Base-by-base conservation (phyloP, 2,888 invertebrate genomes). In the Hybos culiciformis region DNA sequence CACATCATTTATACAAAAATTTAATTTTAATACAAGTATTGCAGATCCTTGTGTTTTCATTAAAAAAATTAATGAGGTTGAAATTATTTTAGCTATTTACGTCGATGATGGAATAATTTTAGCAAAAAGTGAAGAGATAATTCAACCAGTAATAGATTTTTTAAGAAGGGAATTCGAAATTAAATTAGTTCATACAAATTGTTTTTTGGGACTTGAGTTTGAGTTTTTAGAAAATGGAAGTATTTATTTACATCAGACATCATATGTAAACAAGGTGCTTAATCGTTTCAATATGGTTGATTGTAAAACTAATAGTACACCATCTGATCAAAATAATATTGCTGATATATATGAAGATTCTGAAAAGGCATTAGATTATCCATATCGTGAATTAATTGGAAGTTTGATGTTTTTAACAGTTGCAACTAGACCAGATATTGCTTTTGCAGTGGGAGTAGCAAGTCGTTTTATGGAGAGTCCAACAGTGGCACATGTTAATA, bases 81-180 rank as follows among this genome's bases (percentile, higher is more conserved):
- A 33, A 9, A 37, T 52, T 5, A 46, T 54, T 9, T 14, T 56
- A 4, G 49, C 50, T 6, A 48, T 56, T 11, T 56, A 55, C 45
- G 53, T 58, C 14, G 56, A 56, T 42, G 53, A 56, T 45, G 54
- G 54, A 9, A 29, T 56, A 5, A 47, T 56, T 9, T 45, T 48
- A 2, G 44, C 50, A 20, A 43, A 33, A 6, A 42, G 46, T 31
- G 19, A 49, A 19, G 23, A 23, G 23, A 9, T 7, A 5, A 23
- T 23, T 23, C 6, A 7, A 23, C 23, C 23, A 23, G 23, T 23
- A 7, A 7, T 23, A 9, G 9, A 23, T 23, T 9, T 7, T 23
- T 23, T 23, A 23, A 23, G 23, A 7, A 23, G 9, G 23, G 9
- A 26, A 26, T 26, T 26, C 12, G 12, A 26, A 4, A 26, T 26